Percentiles rank a stretch among this genome's conserved stretches.
phyloP scores from a whole-genome alignment of 2,113 vertebrate genomes.

The Nicator chloris region DNA sequence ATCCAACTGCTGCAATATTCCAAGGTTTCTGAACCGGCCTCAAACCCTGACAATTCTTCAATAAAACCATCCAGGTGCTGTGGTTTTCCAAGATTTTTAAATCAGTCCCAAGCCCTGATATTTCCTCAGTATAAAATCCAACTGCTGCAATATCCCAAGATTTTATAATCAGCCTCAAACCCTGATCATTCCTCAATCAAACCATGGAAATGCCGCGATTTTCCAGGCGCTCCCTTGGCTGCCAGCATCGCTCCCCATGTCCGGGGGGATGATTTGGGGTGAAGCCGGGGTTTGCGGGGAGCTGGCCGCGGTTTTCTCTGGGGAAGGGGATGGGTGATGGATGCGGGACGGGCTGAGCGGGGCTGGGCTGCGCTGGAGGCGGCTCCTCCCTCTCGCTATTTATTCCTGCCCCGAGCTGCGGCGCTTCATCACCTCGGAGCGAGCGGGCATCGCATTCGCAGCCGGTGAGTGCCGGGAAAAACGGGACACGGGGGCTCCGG shows the following conservation, averaged over 20 bases:
- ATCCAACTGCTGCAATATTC: neutral
- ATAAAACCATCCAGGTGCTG: accelerated
- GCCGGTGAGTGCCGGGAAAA: neutral
- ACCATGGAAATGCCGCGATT: accelerated
- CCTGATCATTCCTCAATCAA: neutral
- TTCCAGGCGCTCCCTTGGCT: accelerated
- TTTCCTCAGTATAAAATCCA: neutral
- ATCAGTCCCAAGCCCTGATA: neutral
- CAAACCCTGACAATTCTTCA: neutral
- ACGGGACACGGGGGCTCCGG: accelerated
- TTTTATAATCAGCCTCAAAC: neutral
- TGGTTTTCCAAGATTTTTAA: neutral
- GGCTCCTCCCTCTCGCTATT: conserved; percentile 56
- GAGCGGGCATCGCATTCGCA: neutral
- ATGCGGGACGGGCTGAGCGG: neutral
- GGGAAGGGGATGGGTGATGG: neutral
- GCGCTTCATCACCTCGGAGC: neutral
- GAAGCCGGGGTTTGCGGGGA: accelerated
- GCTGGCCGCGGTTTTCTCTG: accelerated
- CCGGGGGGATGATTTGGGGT: accelerated
- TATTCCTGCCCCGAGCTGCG: neutral
- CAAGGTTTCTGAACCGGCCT: neutral
- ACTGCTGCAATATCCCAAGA: neutral
- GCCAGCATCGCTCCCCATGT: accelerated
- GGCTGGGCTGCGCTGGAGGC: neutral